Percentiles rank a stretch among this genome's conserved stretches.
Evolutionary conservation across 53 echinoderm and acorn worm genomes (phyloP).

Genomic region (Stichopus horrens): DNA sequence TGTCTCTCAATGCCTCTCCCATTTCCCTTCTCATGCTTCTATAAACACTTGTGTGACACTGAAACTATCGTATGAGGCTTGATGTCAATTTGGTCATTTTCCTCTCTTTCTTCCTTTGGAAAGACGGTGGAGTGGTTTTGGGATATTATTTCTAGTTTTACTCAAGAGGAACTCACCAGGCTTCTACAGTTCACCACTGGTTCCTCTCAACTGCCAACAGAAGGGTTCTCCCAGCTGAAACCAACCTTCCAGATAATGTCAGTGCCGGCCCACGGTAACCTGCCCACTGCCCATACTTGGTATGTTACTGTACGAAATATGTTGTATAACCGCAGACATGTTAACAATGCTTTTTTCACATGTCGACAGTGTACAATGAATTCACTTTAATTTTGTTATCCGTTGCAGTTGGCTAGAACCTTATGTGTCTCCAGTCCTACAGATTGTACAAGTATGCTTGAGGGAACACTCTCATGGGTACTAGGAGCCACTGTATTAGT

Average conservation of each 20-base stretch:
- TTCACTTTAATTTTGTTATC: no score
- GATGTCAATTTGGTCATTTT: not conserved
- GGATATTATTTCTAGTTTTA: slow-evolving; percentile 92
- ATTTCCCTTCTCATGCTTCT: not conserved
- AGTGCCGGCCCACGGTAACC: slow-evolving; percentile 71
- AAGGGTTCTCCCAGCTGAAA: slow-evolving; percentile 87
- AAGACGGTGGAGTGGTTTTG: slow-evolving; percentile 95
- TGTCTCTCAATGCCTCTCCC: not conserved
- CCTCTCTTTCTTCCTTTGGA: not conserved
- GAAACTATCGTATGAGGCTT: not conserved
- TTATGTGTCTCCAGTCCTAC: no score
- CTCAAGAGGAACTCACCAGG: slow-evolving; percentile 96
- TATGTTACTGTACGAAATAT: slow-evolving; percentile 29
- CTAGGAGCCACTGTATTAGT: no score
- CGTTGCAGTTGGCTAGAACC: no score
- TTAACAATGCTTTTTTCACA: no score
- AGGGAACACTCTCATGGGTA: no score
- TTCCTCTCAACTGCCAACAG: slow-evolving; percentile 89
- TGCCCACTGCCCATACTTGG: slow-evolving; percentile 98
- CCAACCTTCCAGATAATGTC: slow-evolving; percentile 91
- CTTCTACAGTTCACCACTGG: slow-evolving; percentile 96
- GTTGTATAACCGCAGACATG: no score
- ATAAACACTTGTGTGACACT: no score
- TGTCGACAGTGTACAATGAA: no score
- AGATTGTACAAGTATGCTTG: no score